Evolutionary conservation across 1,140 invertebrate species (phyloP), one percentile per base, ranked within the genome.

Genomic region (Tetraneura akinire): DNA sequence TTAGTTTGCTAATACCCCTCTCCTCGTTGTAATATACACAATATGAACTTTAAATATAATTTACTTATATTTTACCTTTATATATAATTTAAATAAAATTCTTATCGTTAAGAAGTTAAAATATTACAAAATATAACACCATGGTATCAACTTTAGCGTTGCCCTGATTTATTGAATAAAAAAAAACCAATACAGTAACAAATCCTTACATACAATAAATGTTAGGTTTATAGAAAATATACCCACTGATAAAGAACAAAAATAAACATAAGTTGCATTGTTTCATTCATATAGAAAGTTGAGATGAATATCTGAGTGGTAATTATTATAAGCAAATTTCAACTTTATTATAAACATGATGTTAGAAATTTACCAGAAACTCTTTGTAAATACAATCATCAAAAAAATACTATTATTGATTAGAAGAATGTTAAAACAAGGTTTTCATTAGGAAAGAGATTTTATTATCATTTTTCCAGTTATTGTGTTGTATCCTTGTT

Each of bases 111-210:
- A 18, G 49, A 18, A 14, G 26, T 29, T 29, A 49, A 51, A 16
- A 18, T 71, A 10, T 16, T n/a, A 4, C 32, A 37, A 21, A 14
- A 8, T 5, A 57, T 37, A 55, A 32, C 21, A 55, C 55, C 14
- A 18, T 11, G 14, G 42, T 18, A 26, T 62, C 9, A 57, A 78
- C 74, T 62, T 37, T 13, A 32, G 32, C 26, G 74, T 57, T 62
- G 53, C 55, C 74, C 45, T 37, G 32, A 45, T 57, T 78, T 78
- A 78, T 60, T 78, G 21, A 78, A 57, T 21, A 53, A 74, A 74
- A 73, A 74, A 78, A 78, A 14, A 78, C 37, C 53, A 60, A 51
- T 26, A 51, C 68, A 57, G 45, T 45, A 78, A 78, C 21, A 78
- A 26, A 60, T 78, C 53, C 55, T 29, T 78, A 60, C 32, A 62